These are phyloP conservation scores for Tipula helvola DNA, from an alignment of 2,888 invertebrate species.

Conservation along the genomic window DNA sequence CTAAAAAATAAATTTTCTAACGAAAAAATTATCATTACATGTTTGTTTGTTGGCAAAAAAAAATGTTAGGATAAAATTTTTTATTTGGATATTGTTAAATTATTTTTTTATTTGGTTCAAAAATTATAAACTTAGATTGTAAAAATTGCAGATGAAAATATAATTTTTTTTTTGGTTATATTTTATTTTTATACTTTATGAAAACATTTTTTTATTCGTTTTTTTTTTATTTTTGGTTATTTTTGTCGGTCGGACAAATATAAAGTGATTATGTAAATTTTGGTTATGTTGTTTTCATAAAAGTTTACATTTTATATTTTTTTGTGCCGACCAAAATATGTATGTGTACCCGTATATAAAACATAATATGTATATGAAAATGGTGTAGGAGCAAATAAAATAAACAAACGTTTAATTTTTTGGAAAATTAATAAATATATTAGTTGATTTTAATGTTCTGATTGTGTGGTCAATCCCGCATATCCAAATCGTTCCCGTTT, in stretches of 20 bases:
- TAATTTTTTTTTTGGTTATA: not conserved
- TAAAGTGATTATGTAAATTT: not conserved
- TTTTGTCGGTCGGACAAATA: not conserved
- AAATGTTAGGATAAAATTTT: not conserved
- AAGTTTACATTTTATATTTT: not conserved
- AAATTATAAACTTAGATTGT: not conserved
- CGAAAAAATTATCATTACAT: not conserved
- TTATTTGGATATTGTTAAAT: not conserved
- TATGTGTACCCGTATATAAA: not conserved
- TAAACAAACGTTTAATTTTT: not conserved
- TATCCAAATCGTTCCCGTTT: not conserved
- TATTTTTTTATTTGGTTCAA: not conserved
- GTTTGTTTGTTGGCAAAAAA: not conserved
- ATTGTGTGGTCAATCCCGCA: not conserved
- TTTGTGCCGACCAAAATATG: not conserved
- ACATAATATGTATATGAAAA: not conserved
- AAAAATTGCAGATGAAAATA: not conserved
- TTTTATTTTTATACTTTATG: not conserved
- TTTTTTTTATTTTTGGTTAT: not conserved
- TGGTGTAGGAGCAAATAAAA: not conserved
- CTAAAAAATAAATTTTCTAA: not conserved
- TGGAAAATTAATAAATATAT: not conserved
- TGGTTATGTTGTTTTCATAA: not conserved
- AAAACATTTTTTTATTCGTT: not conserved
- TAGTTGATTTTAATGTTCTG: not conserved